Conservation (phyloP, 2,888 invertebrate genomes). For the Pemphredon lugubris region DNA sequence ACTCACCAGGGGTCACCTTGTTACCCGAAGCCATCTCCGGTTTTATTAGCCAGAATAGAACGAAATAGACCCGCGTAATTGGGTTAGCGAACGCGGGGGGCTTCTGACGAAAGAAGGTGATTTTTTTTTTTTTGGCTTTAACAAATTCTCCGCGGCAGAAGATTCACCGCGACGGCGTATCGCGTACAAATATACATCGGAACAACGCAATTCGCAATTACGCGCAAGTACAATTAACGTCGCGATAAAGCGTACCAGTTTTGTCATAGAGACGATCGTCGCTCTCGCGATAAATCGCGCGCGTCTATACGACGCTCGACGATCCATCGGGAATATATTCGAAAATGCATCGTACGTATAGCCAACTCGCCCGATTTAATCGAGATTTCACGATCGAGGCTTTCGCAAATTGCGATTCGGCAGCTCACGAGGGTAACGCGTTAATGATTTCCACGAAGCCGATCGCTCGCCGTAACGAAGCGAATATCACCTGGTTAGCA, state of each 20-base stretch:
- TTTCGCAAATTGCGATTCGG: constrained; percentile 8
- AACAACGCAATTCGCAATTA: too few species aligned
- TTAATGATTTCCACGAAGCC: constrained; percentile 43
- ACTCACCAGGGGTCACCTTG: constrained; percentile 49
- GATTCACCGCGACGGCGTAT: background rate
- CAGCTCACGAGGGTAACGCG: constrained; percentile 5
- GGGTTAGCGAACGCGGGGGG: constrained; percentile 22
- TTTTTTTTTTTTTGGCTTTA: constrained; percentile 10
- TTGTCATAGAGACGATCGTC: too few species aligned
- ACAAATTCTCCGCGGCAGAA: constrained; percentile 6
- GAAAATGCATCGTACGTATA: background rate
- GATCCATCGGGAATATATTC: too few species aligned
- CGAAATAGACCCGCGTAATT: constrained; percentile 42
- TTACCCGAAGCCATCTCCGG: constrained; percentile 53
- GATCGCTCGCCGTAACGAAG: constrained; percentile 30
- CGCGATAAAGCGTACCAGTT: too few species aligned
- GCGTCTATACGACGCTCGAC: too few species aligned
- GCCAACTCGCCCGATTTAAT: background rate
- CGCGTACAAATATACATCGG: background rate
- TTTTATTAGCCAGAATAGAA: constrained; percentile 48
- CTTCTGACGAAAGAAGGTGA: constrained; percentile 2
- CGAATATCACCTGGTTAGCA: constrained; percentile 63
- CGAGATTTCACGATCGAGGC: constrained; percentile 7
- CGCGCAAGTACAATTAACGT: too few species aligned
- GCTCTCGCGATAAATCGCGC: too few species aligned